phyloP scores from a whole-genome alignment of 2,113 vertebrate genomes.

The Cyphomyrus plagiostoma region DNA sequence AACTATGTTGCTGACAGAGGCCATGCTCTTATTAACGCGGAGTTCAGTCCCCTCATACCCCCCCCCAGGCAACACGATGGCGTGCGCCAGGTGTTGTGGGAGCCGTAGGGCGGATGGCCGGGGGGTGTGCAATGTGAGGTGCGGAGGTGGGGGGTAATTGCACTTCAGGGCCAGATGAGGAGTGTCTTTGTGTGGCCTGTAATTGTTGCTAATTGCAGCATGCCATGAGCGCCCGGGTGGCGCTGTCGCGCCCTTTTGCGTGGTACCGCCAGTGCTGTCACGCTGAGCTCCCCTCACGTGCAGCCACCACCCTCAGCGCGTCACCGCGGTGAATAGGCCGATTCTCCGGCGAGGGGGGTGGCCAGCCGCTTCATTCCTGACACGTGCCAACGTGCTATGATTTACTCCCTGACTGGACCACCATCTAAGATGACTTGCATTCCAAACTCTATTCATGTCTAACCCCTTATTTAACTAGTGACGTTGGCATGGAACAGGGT shows the following conservation, averaged over 20 bases:
- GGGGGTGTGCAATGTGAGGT: not conserved
- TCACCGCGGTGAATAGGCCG: not conserved
- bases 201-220: constrained; percentile 15
- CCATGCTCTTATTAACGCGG: not conserved
- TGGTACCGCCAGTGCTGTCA: not conserved
- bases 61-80: not conserved
- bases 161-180: constrained; percentile 4
- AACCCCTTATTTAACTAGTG: not conserved
- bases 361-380: not conserved
- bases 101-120: too few relatives aligned
- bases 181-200: constrained; percentile 13
- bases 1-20: not conserved
- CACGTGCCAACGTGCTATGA: not conserved
- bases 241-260: not conserved
- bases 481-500: not conserved
- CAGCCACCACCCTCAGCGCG: not conserved
- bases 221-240: not conserved
- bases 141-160: not conserved
- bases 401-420: not conserved
- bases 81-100: constrained; percentile 9
- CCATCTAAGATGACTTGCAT: not conserved
- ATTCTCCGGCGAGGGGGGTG: not conserved
- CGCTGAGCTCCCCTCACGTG: not conserved
- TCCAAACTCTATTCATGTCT: not conserved
- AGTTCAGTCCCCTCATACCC: not conserved